phyloP scores from a whole-genome alignment of 2,113 vertebrate genomes.

The Anas platyrhynchos region DNA sequence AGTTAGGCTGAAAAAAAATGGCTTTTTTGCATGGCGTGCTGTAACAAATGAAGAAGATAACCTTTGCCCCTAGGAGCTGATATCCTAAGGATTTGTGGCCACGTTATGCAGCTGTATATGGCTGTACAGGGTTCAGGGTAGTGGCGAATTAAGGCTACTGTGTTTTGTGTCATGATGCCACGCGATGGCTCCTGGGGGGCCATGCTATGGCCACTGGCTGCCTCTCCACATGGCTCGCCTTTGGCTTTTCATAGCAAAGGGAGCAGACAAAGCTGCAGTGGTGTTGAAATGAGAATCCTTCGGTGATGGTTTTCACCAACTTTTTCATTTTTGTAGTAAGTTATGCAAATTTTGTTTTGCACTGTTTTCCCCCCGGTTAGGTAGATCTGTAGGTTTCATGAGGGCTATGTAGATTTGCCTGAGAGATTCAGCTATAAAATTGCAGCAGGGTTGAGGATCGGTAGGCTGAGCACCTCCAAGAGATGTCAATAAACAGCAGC shows the following conservation, averaged over 20 bases:
- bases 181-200: fast-evolving
- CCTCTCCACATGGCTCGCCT: not conserved
- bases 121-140: no score
- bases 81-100: not conserved
- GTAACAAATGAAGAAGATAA: not conserved
- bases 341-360: not conserved
- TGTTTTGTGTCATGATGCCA: not conserved
- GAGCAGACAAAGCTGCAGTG: not conserved
- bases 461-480: not conserved
- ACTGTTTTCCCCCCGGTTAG: not conserved
- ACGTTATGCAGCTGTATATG: not conserved
- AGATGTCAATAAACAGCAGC: not conserved
- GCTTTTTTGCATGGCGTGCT: not conserved
- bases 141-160: not conserved
- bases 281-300: not conserved
- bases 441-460: not conserved
- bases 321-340: not conserved
- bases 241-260: not conserved
- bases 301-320: not conserved
- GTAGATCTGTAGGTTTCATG: not conserved
- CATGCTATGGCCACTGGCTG: not conserved
- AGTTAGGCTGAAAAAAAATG: not conserved
- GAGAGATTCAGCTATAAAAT: not conserved
- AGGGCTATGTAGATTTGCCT: not conserved
- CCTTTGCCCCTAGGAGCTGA: not conserved